Percentiles rank a stretch among this genome's conserved stretches.
Conservation (phyloP, 2,888 invertebrate species). For the Synanthedon formicaeformis region DNA sequence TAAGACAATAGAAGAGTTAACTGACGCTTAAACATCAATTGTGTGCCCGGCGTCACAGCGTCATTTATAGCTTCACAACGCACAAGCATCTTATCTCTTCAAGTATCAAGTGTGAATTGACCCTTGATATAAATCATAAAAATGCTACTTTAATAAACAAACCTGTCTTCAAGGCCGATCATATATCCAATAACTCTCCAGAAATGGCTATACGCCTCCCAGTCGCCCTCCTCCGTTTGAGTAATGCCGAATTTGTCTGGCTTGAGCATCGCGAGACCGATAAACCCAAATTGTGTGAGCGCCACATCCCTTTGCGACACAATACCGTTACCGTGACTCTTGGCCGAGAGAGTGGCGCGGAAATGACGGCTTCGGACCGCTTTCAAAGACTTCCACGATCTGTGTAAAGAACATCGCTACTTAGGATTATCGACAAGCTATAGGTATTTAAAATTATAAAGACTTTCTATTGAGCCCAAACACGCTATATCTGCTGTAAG, state of each 20-base stretch:
- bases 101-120: no score
- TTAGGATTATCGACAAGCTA: no score
- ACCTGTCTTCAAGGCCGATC: conserved; percentile 86
- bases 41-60: no score
- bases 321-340: conserved; percentile 46
- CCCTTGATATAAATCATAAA: background rate
- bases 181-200: conserved; percentile 87
- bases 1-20: no score
- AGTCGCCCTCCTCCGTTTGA: conserved; percentile 70
- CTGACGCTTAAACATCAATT: no score
- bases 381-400: conserved; percentile 77
- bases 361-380: conserved; percentile 77
- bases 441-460: no score
- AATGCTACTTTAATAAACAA: conserved; percentile 10
- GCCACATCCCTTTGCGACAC: conserved; percentile 88
- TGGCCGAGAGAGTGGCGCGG: conserved; percentile 67
- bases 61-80: no score
- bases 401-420: conserved; percentile 19
- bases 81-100: no score
- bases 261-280: conserved; percentile 78
- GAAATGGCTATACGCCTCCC: conserved; percentile 83
- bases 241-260: conserved; percentile 75
- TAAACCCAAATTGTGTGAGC: conserved; percentile 88
- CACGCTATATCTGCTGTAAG: no score
- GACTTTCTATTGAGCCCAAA: no score